phyloP scores from a whole-genome alignment of 2,113 vertebrate genomes.

The Psilopsiagon aurifrons region DNA sequence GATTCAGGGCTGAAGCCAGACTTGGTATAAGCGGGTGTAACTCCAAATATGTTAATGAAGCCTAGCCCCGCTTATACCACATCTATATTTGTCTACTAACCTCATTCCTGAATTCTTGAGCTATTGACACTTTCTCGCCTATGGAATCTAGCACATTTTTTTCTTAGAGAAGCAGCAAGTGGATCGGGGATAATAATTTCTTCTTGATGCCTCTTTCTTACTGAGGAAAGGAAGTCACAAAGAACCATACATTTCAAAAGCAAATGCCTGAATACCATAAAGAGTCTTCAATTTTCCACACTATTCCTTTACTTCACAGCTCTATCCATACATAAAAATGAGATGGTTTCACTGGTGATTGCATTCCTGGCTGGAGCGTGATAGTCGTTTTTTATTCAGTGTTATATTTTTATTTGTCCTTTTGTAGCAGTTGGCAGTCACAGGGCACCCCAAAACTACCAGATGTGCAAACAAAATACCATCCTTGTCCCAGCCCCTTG shows the following conservation, averaged over 20 bases:
- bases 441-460: background rate
- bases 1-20: conserved; percentile 21
- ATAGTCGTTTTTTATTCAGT: background rate
- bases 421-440: background rate
- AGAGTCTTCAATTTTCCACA: background rate
- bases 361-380: background rate
- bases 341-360: background rate
- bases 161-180: background rate
- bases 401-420: background rate
- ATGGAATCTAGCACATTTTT: background rate
- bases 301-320: background rate
- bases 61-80: background rate
- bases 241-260: background rate
- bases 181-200: background rate
- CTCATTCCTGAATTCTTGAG: conserved; percentile 14
- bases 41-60: conserved; percentile 50
- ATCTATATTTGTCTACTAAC: conserved; percentile 10
- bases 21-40: conserved; percentile 44
- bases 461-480: background rate
- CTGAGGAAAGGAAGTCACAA: background rate
- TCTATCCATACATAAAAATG: background rate
- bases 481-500: background rate
- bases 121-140: background rate
- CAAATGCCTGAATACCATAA: background rate
- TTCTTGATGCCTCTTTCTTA: background rate